Conservation (phyloP, 2,113 vertebrate genomes). For the Callithrix jacchus region DNA sequence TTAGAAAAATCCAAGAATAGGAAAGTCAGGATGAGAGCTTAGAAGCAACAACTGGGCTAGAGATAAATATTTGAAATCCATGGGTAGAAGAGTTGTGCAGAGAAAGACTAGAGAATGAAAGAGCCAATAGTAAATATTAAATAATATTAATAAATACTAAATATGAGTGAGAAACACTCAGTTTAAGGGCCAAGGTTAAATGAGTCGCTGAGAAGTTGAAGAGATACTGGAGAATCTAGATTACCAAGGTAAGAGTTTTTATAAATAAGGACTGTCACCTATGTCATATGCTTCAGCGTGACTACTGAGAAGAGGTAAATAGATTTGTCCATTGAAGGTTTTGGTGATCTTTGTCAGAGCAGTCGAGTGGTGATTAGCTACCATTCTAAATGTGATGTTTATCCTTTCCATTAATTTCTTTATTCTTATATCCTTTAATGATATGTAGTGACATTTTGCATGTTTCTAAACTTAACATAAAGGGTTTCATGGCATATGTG, state of each 20-base stretch:
- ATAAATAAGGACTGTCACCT: not conserved
- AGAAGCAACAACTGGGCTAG: constrained; percentile 5
- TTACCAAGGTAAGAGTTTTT: constrained; percentile 28
- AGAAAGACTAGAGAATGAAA: constrained; percentile 3
- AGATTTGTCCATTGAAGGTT: constrained; percentile 1
- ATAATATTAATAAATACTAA: too few species aligned
- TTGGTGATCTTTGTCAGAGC: constrained; percentile 6
- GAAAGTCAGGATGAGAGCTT: constrained; percentile 12
- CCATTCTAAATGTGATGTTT: constrained; percentile 5
- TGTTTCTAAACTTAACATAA: constrained; percentile 32
- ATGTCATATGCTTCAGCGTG: not conserved
- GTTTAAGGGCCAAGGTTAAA: constrained; percentile 19
- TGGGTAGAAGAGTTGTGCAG: not conserved
- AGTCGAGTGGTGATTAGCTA: not conserved
- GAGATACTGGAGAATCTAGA: not conserved
- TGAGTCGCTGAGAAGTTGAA: not conserved
- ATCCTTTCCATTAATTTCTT: constrained; percentile 22
- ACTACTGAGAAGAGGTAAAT: not conserved
- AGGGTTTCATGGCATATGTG: constrained; percentile 7
- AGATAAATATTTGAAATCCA: not conserved
- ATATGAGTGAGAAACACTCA: not conserved
- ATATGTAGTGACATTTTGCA: not conserved
- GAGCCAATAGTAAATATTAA: not conserved
- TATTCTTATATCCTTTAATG: constrained; percentile 35
- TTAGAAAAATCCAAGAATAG: constrained; percentile 7